A percentile compares a stretch with the other conserved stretches of the same genome.
These are phyloP conservation scores for Cephus nigrinus DNA, from an alignment of 2,888 invertebrate species.

Conservation along the genomic window DNA sequence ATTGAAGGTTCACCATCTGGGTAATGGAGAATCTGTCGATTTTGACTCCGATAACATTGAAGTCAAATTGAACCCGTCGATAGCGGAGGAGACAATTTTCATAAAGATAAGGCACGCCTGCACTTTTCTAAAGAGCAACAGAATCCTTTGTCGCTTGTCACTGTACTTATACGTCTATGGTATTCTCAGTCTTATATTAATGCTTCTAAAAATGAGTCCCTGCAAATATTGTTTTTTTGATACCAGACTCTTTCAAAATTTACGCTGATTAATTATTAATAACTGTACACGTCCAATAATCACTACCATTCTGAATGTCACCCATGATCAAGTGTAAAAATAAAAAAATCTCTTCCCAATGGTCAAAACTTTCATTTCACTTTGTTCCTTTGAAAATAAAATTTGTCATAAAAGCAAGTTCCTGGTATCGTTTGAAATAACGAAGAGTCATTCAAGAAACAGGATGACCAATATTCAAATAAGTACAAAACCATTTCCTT, in stretches of 20 bases:
- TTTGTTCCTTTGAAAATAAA: neutral
- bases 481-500: neutral
- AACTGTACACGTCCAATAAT: neutral
- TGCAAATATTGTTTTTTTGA: conserved; percentile 10
- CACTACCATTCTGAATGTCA: neutral
- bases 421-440: neutral
- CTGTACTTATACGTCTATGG: conserved; percentile 52
- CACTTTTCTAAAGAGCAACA: conserved; percentile 41
- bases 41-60: neutral
- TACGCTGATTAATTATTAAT: neutral
- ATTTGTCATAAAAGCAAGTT: neutral
- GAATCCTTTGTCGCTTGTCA: conserved; percentile 44
- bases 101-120: conserved; percentile 22
- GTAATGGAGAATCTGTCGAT: neutral
- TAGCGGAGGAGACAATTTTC: neutral
- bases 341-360: neutral
- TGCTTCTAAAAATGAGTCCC: conserved; percentile 38
- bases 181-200: conserved; percentile 43
- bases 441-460: neutral
- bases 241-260: neutral
- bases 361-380: neutral
- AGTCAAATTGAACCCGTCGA: neutral
- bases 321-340: neutral
- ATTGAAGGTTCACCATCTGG: neutral
- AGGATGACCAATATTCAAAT: neutral